Base-by-base conservation (phyloP, 2,888 invertebrate species). In the Diadegma fenestrale region DNA sequence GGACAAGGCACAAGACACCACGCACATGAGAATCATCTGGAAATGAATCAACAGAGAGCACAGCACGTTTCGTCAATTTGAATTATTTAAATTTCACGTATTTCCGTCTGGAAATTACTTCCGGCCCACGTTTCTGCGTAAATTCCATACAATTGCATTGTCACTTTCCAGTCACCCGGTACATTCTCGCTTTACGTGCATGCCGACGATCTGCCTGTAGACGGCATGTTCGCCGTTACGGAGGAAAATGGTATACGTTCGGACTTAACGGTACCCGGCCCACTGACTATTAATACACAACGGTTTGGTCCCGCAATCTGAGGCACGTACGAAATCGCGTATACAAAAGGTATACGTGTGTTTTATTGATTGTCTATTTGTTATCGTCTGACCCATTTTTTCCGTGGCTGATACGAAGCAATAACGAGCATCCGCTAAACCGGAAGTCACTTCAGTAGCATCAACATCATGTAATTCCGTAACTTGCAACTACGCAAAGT, bases 211-310 rank as follows among this genome's bases (percentile, higher is more conserved):
- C 61, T 66, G 58, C 19, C 63, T 79, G 61, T 71, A 85, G 75
- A 80, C 84, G 89, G 87, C 82, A 87, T n/a, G 30, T 90, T 89
- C 87, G 86, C 88, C 90, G 91, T 91, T 91, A 87, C 86, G 22
- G 75, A 87, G 82, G 82, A 63, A 89, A 86, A 88, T 89, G 88
- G 87, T 88, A 88, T 89, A 88, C 89, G 90, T 90, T 90, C 89
- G 89, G 88, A 85, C 88, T 89, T 92, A 93, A 93, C 93, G 93
- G 93, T 93, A 93, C 92, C 91, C 84, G 92, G 91, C 90, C 91
- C 93, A 91, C 88, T 85, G 76, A 83, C 86, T 85, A 82, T 86
- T 78, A 84, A 83, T 84, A 82, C 80, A 66, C 86, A 87, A 86
- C 83, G 80, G 85, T 86, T 80, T 71, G 51, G 64, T 37, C 43